These are phyloP conservation scores for Platycheirus rosarum DNA, from an alignment of 2,888 invertebrate genomes.

Conservation along the genomic window DNA sequence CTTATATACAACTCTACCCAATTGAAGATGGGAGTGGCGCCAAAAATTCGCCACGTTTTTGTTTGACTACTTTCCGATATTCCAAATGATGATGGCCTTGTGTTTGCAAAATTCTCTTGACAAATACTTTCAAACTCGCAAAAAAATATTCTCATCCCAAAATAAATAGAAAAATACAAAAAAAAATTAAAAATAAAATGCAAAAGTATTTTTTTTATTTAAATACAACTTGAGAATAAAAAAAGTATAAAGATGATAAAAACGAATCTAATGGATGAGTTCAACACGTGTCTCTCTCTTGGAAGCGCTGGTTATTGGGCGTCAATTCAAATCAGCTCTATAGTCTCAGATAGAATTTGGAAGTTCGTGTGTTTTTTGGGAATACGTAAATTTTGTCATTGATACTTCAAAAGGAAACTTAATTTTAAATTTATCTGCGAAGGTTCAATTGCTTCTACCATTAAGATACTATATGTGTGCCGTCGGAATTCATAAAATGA, in stretches of 20 bases:
- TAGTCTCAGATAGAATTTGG: background rate
- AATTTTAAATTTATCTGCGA: background rate
- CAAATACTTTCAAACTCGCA: background rate
- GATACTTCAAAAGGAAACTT: background rate
- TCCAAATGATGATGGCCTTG: background rate
- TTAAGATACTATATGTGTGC: background rate
- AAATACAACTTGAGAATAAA: no score
- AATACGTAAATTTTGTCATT: background rate
- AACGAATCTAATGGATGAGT: background rate
- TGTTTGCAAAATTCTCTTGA: background rate
- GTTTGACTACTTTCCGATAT: background rate
- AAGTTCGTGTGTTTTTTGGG: background rate
- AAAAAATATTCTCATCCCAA: slow-evolving; percentile 7
- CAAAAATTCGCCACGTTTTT: background rate
- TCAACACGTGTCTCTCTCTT: background rate
- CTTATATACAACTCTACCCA: background rate
- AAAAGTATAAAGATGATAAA: background rate
- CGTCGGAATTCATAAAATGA: background rate
- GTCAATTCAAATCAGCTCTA: no score
- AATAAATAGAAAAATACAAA: background rate
- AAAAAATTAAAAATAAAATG: background rate
- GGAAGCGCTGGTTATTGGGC: background rate
- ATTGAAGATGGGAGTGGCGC: slow-evolving; percentile 8
- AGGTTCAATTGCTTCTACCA: background rate
- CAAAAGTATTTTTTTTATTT: no score